A percentile compares a stretch with the other conserved stretches of the same genome.
Conservation (phyloP, 2,797 vertebrate genomes). For the Botia almorhae region DNA sequence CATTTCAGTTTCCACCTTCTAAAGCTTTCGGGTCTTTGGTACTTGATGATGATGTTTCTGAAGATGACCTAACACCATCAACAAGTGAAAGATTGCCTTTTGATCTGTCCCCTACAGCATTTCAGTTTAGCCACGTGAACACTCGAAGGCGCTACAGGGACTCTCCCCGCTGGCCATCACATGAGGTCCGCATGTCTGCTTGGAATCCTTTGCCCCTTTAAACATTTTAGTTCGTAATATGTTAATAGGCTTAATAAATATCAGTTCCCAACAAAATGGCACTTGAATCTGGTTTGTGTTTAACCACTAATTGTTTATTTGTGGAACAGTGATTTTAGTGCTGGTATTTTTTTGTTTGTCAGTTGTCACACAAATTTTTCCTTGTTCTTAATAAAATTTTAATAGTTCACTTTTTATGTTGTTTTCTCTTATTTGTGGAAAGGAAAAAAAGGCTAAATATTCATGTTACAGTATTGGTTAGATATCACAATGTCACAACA, state of each 20-base stretch:
- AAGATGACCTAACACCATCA: not conserved
- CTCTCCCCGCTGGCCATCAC: conserved; percentile 64
- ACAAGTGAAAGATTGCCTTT: conserved; percentile 15
- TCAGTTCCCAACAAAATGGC: not conserved
- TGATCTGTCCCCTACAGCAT: conserved; percentile 45
- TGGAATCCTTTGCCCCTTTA: conserved; percentile 60
- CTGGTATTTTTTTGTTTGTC: conserved; percentile 38
- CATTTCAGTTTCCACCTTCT: conserved; percentile 20
- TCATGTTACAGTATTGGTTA: not conserved
- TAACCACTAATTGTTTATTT: conserved; percentile 16
- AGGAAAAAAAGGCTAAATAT: not conserved
- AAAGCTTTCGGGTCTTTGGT: conserved; percentile 31
- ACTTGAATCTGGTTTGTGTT: conserved; percentile 12
- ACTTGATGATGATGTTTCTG: conserved; percentile 30
- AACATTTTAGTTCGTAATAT: not conserved
- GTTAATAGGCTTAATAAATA: conserved; percentile 17
- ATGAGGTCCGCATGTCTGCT: conserved; percentile 58
- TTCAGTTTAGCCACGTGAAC: conserved; percentile 47
- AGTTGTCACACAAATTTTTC: conserved; percentile 10
- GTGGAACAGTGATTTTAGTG: conserved; percentile 30
- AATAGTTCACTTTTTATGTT: conserved; percentile 4
- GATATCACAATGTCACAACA: not conserved
- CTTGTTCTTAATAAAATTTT: conserved; percentile 63
- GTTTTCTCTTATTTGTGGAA: not conserved
- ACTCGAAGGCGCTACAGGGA: conserved; percentile 62